Conservation (phyloP, 1,140 invertebrate genomes). For the Vanessa tameamea region DNA sequence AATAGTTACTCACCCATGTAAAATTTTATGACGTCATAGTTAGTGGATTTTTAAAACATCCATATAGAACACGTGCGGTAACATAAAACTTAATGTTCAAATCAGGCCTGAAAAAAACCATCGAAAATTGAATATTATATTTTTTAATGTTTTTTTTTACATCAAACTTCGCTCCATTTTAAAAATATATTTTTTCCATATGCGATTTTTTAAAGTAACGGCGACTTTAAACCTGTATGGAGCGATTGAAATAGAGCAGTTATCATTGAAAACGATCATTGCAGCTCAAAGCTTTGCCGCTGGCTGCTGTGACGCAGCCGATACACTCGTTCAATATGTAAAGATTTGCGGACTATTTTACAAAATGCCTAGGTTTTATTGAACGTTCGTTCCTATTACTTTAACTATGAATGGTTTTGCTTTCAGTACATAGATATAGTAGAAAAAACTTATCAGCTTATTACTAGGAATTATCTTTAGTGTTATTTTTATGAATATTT, state of each 20-base stretch:
- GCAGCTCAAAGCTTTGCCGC: constrained; percentile 2
- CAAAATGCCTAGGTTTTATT: too few species aligned
- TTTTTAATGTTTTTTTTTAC: too few species aligned
- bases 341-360: not conserved
- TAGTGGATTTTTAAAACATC: not conserved
- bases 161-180: too few species aligned
- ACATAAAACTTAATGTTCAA: too few species aligned
- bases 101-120: too few species aligned
- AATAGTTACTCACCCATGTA: not conserved
- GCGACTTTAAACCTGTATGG: not conserved
- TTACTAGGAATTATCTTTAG: too few species aligned
- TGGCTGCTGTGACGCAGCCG: not conserved
- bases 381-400: too few species aligned
- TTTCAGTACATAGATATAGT: too few species aligned
- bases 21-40: not conserved
- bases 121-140: too few species aligned
- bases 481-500: too few species aligned
- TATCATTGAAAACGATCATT: constrained; percentile 1
- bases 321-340: not conserved
- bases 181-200: not conserved
- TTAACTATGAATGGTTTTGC: too few species aligned
- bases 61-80: not conserved
- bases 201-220: not conserved
- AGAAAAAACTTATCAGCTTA: too few species aligned
- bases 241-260: not conserved